Conservation (phyloP, 1,140 invertebrate species). For the Drosophila arizonae region DNA sequence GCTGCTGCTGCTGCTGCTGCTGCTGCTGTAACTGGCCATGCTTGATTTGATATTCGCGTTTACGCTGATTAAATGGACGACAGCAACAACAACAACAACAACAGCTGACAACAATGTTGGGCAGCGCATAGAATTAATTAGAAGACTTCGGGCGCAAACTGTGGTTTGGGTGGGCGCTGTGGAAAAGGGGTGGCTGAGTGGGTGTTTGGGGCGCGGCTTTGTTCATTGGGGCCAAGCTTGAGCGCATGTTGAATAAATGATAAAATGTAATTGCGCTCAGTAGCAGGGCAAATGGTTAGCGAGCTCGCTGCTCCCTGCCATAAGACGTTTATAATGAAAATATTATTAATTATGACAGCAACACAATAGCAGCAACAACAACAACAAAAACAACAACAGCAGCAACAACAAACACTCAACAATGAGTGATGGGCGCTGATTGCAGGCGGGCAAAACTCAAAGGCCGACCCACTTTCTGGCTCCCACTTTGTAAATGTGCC, state of each 20-base stretch:
- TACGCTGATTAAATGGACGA: conserved; percentile 76
- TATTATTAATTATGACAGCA: conserved; percentile 80
- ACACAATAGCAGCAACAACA: conserved; percentile 60
- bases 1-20: conserved; percentile 11
- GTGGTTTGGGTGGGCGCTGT: conserved; percentile 25
- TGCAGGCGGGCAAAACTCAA: conserved; percentile 26
- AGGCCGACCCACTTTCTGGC: neutral
- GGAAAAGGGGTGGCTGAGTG: neutral
- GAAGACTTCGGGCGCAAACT: conserved; percentile 46
- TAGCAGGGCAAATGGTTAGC: conserved; percentile 44
- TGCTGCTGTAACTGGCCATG: conserved; percentile 22
- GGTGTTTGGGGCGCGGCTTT: conserved; percentile 4
- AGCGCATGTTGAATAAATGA: conserved; percentile 79
- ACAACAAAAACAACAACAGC: conserved; percentile 27
- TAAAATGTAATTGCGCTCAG: conserved; percentile 77
- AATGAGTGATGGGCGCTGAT: conserved; percentile 71
- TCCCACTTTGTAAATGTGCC: conserved; percentile 20
- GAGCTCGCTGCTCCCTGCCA: conserved; percentile 37
- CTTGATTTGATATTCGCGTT: conserved; percentile 79
- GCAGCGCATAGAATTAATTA: conserved; percentile 74
- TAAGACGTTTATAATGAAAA: conserved; percentile 82
- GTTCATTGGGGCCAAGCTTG: conserved; percentile 37
- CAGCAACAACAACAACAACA: conserved; percentile 44
- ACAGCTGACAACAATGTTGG: conserved; percentile 36
- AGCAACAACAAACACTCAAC: conserved; percentile 33